Base-by-base conservation (phyloP, 2,797 vertebrate species). In the Prunella strophiata region DNA sequence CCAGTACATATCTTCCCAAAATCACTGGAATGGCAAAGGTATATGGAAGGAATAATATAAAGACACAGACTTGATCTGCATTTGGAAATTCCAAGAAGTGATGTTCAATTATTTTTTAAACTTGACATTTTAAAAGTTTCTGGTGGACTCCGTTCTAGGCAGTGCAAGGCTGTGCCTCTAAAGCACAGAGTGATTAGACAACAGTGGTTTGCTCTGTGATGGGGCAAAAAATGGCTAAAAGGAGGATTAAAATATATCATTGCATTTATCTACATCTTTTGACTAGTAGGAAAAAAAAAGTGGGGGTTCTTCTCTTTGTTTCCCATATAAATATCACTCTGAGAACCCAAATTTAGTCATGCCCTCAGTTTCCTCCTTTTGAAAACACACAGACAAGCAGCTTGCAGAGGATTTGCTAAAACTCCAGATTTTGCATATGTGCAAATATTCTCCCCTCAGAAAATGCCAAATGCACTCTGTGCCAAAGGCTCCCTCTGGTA, bases 291-390 rank as follows among this genome's bases (percentile, higher is more conserved):
- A 73, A 43, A 27, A 17, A 58, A 36, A 57, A 47, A 23, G 13
- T 29, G 26, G 55, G 7, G 4, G 4, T 3, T 68, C 27, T 45
- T 85, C 34, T 78, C 22, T 22, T 50, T 48, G 19, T 51, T 93
- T 43, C 12, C 10, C 19, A 14, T 0, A 0, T 11, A 83, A 52
- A 23, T 50, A 38, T 45, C 38, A 7, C 21, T 48, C 43, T 16
- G 43, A 71, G 34, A 89, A 1, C 10, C 27, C 27, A 58, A 55
- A 68, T 25, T 54, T 20, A 45, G 16, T 8, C 5, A 38, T 11
- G 26, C 12, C 23, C 32, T 45, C 38, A 22, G 21, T 38, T 55
- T 86, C 30, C n/a, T 47, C 16, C 15, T 72, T 62, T 36, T 61
- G 51, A 73, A 88, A 83, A 63, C 7, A 47, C 8, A 27, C 2